A percentile compares a stretch with the other conserved stretches of the same genome.
These are phyloP conservation scores for Rhizoglyphus robini DNA, from an alignment of 1,140 invertebrate genomes.

Conservation along the genomic window DNA sequence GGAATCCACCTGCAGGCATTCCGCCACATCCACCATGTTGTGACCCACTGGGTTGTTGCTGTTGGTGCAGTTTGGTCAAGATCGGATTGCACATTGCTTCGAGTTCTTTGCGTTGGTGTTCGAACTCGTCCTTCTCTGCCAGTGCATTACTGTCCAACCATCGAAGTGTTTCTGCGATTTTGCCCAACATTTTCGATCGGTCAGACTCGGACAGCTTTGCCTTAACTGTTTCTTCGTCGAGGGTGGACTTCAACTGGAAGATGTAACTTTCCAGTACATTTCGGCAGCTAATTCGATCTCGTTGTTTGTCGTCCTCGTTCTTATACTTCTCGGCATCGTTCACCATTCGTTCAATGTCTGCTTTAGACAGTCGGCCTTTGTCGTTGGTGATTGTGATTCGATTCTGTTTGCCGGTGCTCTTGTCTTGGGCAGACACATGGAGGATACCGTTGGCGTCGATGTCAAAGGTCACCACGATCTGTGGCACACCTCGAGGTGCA, in stretches of 20 bases:
- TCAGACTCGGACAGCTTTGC: too few relatives aligned
- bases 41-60: slow-evolving; percentile 34
- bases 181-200: slow-evolving; percentile 69
- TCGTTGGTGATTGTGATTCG: too few relatives aligned
- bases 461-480: slow-evolving; percentile 41
- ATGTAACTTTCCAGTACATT: slow-evolving; percentile 45
- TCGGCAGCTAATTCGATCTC: slow-evolving; percentile 51
- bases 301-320: too few relatives aligned
- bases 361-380: slow-evolving; percentile 85
- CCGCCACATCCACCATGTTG: slow-evolving; percentile 32
- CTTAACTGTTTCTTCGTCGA: slow-evolving; percentile 42
- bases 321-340: too few relatives aligned
- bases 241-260: slow-evolving; percentile 55
- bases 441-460: too few relatives aligned
- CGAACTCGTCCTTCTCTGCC: too few relatives aligned
- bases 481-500: slow-evolving; percentile 43
- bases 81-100: slow-evolving; percentile 48
- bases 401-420: too few relatives aligned
- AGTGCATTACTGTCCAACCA: too few relatives aligned
- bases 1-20: slow-evolving; percentile 25
- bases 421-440: too few relatives aligned
- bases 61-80: slow-evolving; percentile 39
- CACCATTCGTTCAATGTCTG: too few relatives aligned
- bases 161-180: slow-evolving; percentile 79
- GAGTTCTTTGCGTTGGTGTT: too few relatives aligned